Conservation (phyloP, 2,113 vertebrate species). For the Callionymus lyra region DNA sequence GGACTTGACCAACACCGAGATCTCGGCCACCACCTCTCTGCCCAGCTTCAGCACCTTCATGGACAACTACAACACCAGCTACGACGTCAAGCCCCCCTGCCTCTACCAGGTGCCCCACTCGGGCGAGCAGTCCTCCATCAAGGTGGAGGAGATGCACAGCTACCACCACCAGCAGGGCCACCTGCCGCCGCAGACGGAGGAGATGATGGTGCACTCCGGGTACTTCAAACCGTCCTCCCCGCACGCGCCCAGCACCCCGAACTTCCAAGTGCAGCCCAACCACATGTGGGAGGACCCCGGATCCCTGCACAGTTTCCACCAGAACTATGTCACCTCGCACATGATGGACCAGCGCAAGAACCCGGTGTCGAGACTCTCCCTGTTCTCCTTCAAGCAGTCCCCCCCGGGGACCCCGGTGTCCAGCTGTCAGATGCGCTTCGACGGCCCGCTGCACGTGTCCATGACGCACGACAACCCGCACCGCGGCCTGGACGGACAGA, state of each 20-base stretch:
- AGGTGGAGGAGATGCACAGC: slow-evolving; percentile 96
- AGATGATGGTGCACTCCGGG: slow-evolving; percentile 90
- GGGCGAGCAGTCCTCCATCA: slow-evolving; percentile 93
- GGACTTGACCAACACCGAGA: slow-evolving; percentile 99
- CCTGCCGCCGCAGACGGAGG: slow-evolving; percentile 84
- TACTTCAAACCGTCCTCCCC: slow-evolving; percentile 98
- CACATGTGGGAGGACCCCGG: slow-evolving; percentile 95
- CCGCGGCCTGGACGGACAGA: slow-evolving; percentile 82
- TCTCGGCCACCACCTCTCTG: slow-evolving; percentile 96
- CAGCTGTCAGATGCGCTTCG: slow-evolving; percentile 98
- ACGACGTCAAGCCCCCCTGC: slow-evolving; percentile 99
- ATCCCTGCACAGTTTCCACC: slow-evolving; percentile 94
- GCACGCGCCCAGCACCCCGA: slow-evolving; percentile 81
- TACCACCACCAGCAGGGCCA: slow-evolving; percentile 89
- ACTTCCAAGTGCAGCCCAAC: slow-evolving; percentile 91
- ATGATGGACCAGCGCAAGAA: slow-evolving; percentile 95
- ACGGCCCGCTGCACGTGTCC: slow-evolving; percentile 88
- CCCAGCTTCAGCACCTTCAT: slow-evolving; percentile 99
- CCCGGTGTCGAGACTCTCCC: slow-evolving; percentile 88
- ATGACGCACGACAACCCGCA: slow-evolving; percentile 84
- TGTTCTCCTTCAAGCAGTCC: slow-evolving; percentile 98
- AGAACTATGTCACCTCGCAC: slow-evolving; percentile 94
- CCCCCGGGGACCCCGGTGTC: slow-evolving; percentile 91
- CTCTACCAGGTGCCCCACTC: slow-evolving; percentile 97
- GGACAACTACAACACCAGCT: slow-evolving; percentile 96